Base-by-base conservation (phyloP, 1,140 invertebrate species). In the Zaprionus inermis region DNA sequence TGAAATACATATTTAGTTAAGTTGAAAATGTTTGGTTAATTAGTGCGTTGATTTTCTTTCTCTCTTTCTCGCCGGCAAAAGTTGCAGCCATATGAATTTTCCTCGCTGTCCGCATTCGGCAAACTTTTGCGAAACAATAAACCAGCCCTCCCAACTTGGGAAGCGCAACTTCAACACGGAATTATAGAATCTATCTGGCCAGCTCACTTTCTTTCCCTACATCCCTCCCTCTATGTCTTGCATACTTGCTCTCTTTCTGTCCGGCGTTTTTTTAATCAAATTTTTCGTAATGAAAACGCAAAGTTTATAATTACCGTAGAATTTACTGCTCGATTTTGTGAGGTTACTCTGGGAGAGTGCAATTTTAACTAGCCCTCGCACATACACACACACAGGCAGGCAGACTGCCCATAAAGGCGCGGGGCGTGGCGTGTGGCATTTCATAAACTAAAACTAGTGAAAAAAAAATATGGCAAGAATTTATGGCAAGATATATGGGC, bases 301-400 rank as follows among this genome's bases (percentile, higher is more conserved):
- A 86, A 86, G 83, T 88, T 86, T 86, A 79, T 86, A 86, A 86
- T 88, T 86, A 86, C 83, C 83, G 72, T 79, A 82, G 79, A 88
- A 88, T 86, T 69, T 73, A 88, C 75, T 79, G 66, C 78, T 72
- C 46, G 59, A 69, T 78, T 77, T 73, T 73, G 57, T 46, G 60
- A 64, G 70, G 61, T 70, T 84, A 69, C 69, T 9, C n/a, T 6
- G 6, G 67, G 32, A 36, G 34, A 41, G 34, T 57, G 78, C 68
- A 66, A 68, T 71, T 81, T 72, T 69, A 79, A 64, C 64, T 77
- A 70, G 72, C 65, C 76, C 64, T 16, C 54, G 58, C 65, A 59
- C 28, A 55, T 38, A 57, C 44, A 63, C 12, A 36, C n/a, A 54
- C 32, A 14, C 41, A 59, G 24, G 24, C 24, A 28, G 24, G 24